A percentile compares a stretch with the other conserved stretches of the same genome.
Conservation (phyloP, 2,797 vertebrate genomes). For the Acrocephalus scirpaceus region DNA sequence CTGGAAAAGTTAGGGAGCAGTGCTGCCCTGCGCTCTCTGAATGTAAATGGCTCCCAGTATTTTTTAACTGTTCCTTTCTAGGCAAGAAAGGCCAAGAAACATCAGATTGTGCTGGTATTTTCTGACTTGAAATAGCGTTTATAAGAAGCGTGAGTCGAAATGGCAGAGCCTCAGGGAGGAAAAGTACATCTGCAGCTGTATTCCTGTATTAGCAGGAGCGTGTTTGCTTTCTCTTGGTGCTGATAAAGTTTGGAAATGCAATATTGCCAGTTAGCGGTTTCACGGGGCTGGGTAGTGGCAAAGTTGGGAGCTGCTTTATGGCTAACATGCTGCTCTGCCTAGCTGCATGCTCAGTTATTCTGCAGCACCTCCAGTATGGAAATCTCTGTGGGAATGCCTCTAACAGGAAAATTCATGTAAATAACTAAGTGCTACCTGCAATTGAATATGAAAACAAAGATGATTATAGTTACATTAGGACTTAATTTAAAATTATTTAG, state of each 20-base stretch:
- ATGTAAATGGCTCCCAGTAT: conserved; percentile 50
- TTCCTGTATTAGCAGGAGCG: neutral
- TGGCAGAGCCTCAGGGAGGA: conserved; percentile 25
- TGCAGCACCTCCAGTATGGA: neutral
- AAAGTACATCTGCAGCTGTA: neutral
- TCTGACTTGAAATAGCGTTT: neutral
- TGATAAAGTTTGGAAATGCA: conserved; percentile 23
- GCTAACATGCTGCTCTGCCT: neutral
- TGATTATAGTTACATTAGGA: conserved; percentile 15
- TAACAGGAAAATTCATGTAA: conserved; percentile 41
- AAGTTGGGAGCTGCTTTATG: neutral
- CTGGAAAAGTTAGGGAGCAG: conserved; percentile 74
- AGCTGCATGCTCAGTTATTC: neutral
- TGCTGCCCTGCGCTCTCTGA: conserved; percentile 36
- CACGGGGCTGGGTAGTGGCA: neutral
- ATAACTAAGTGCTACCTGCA: conserved; percentile 44
- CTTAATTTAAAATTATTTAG: conserved; percentile 22
- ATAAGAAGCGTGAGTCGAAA: neutral
- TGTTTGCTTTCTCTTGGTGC: neutral
- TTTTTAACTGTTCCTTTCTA: neutral
- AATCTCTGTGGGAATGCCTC: conserved; percentile 61
- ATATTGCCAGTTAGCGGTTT: neutral
- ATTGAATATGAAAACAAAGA: conserved; percentile 25
- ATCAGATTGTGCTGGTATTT: neutral
- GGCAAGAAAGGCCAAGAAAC: conserved; percentile 38